Evolutionary conservation across 1,140 invertebrate species (phyloP).

Genomic region (Brevipalpus yothersi): DNA sequence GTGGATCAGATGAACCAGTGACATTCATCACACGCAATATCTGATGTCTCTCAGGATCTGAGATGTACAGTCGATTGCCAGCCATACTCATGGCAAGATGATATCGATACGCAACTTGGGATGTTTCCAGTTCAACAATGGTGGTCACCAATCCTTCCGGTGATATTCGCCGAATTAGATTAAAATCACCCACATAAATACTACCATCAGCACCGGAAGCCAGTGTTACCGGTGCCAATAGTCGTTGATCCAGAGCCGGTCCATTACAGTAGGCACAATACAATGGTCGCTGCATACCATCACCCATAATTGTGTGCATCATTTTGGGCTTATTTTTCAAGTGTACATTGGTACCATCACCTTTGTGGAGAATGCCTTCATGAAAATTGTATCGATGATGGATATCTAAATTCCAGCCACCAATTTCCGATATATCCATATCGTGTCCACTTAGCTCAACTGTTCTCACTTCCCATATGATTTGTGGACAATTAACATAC

Average conservation of each 20-base stretch:
- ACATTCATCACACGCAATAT: conserved; percentile 23
- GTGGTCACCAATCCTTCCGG: conserved; percentile 25
- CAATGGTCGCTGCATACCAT: conserved; percentile 49
- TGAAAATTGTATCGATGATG: conserved; percentile 97
- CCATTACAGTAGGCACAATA: conserved; percentile 54
- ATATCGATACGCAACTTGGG: conserved; percentile 80
- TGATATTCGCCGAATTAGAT: conserved; percentile 71
- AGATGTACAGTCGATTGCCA: conserved; percentile 80
- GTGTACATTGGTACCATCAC: conserved; percentile 75
- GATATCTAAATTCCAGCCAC: conserved; percentile 88
- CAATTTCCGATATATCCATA: conserved; percentile 83
- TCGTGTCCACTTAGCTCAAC: conserved; percentile 80
- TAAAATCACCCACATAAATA: conserved; percentile 89
- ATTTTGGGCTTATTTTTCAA: conserved; percentile 51
- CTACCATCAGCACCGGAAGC: conserved; percentile 83
- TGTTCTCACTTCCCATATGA: conserved; percentile 81
- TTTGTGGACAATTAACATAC: conserved; percentile 50
- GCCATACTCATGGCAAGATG: conserved; percentile 82
- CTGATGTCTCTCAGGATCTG: conserved; percentile 77
- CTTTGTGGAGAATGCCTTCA: conserved; percentile 81
- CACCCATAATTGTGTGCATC: conserved; percentile 75
- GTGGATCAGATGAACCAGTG: conserved; percentile 45
- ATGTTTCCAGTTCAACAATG: conserved; percentile 39
- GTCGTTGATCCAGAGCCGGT: conserved; percentile 33
- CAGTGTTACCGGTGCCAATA: conserved; percentile 73